Conservation (phyloP, 2,888 invertebrate genomes). For the Conus canariensis region DNA sequence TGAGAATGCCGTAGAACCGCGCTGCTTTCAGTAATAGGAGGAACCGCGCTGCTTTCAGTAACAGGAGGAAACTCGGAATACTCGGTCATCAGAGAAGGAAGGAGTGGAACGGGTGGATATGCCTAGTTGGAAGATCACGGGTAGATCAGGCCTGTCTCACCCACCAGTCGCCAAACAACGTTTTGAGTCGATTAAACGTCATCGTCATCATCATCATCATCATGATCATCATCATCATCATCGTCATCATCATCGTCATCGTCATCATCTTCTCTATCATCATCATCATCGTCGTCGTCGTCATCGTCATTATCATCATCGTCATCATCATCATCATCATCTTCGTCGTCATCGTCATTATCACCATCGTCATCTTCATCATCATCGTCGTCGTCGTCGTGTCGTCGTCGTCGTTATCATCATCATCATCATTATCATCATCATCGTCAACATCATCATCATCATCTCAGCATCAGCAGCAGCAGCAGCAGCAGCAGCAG, state of each 20-base stretch:
- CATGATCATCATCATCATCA: not conserved
- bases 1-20: too few relatives aligned
- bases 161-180: too few relatives aligned
- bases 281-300: not conserved
- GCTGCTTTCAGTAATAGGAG: too few relatives aligned
- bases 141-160: too few relatives aligned
- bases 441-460: not conserved
- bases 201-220: not conserved
- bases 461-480: too few relatives aligned
- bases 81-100: too few relatives aligned
- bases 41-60: too few relatives aligned
- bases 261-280: not conserved
- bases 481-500: too few relatives aligned
- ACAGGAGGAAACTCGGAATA: too few relatives aligned
- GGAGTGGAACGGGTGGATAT: too few relatives aligned
- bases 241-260: not conserved
- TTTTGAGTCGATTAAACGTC: not conserved
- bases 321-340: not conserved
- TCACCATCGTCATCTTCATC: not conserved
- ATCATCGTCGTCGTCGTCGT: not conserved
- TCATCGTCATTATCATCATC: not conserved
- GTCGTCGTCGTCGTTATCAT: not conserved
- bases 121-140: too few relatives aligned
- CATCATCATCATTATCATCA: not conserved
- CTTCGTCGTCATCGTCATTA: not conserved